Conservation (phyloP, 2,113 vertebrate genomes). For the Choloepus hoffmanni region DNA sequence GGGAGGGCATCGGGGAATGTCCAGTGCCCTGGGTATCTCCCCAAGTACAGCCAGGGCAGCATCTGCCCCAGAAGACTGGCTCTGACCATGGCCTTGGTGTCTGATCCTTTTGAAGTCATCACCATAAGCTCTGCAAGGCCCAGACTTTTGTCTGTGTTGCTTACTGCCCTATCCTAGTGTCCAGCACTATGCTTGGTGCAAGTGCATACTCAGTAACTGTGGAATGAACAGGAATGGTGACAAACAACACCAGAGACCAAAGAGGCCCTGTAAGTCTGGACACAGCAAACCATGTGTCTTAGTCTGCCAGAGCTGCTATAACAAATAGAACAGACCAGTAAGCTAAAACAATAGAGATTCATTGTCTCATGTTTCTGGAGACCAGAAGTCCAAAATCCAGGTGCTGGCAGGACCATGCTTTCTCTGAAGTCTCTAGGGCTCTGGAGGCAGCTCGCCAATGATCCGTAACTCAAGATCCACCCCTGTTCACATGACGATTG, state of each 20-base stretch:
- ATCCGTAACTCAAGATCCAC: too few species aligned
- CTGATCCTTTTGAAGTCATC: background rate
- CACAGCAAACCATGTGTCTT: background rate
- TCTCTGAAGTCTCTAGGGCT: too few species aligned
- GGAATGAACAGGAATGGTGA: background rate
- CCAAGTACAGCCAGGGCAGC: background rate
- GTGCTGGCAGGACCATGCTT: too few species aligned
- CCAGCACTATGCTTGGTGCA: background rate
- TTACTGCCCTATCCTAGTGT: background rate
- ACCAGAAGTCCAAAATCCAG: too few species aligned
- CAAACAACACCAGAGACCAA: background rate
- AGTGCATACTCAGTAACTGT: background rate
- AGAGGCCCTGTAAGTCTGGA: background rate
- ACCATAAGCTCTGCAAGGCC: background rate
- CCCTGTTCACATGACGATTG: too few species aligned
- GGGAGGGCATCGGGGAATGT: background rate
- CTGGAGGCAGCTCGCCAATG: too few species aligned
- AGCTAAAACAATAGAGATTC: too few species aligned
- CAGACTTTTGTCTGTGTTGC: background rate
- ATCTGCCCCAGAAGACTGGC: background rate
- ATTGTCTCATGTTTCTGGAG: too few species aligned
- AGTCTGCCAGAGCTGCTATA: background rate
- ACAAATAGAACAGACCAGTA: too few species aligned
- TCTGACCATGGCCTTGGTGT: constrained; percentile 23
- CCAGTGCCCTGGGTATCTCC: background rate